Evolutionary conservation across 2,113 vertebrate species (phyloP), one percentile per base, ranked within the genome.

Genomic region (Hiodon alosoides): DNA sequence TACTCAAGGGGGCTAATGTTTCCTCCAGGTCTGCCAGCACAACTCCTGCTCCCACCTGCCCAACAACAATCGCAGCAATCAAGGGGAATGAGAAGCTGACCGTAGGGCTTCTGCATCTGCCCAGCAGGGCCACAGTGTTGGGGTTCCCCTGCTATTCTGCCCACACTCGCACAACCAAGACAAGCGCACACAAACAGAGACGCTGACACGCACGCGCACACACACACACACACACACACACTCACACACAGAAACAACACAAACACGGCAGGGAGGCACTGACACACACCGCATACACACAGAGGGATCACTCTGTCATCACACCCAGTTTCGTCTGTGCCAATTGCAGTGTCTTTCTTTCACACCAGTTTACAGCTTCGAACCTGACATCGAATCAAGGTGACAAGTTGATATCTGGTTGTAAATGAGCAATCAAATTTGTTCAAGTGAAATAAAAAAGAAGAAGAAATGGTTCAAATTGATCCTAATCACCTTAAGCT

Each of bases 1-100:
- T 64, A n/a, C 61, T 31, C 46, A n/a, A 31, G 61, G 61, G 61
- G 61, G 61, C 31, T 64, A 64, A 64, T 64, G 17, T n/a, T 64
- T 64, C 16, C n/a, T 7, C 46, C 16, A 31, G 61, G 9, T 2
- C 61, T 31, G 61, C 3, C 61, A 31, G 61, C n/a, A 64, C 61
- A 64, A n/a, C 17, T n/a, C 46, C 17, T 64, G 61, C 16, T 64
- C 17, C 61, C 46, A 64, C 61, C 4, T 11, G 31, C 17, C 17
- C 64, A 66, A 10, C 13, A 11, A 66, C 64, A 66, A 47, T 66
- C 48, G 13, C 64, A 66, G 64, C 31, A 47, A 17, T 7, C 64
- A 48, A 46, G 64, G 64, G 46, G 64, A 66, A 46, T 17, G 47
- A 66, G 64, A 66, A 11, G 64, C 61, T 64, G 61, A 10, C 17